Conservation (phyloP, 2,113 vertebrate genomes). For the Carlito syrichta region DNA sequence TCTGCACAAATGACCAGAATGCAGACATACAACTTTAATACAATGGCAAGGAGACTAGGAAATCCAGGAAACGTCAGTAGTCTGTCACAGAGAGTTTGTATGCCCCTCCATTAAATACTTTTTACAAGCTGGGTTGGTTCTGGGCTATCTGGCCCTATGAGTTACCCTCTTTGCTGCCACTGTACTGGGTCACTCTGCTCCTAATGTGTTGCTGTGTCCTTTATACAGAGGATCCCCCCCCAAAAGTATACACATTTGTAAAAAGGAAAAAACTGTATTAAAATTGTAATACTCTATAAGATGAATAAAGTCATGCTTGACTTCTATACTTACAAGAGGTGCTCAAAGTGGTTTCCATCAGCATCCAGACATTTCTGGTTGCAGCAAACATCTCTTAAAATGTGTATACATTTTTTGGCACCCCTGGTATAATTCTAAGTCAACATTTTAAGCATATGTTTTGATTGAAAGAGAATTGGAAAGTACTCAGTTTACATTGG, state of each 20-base stretch:
- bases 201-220: background rate
- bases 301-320: too few relatives aligned
- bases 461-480: background rate
- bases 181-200: background rate
- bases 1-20: background rate
- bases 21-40: background rate
- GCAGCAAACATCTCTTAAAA: too few relatives aligned
- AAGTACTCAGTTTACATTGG: background rate
- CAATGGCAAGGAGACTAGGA: background rate
- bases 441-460: background rate
- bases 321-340: too few relatives aligned
- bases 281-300: too few relatives aligned
- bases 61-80: background rate
- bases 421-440: background rate
- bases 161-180: background rate
- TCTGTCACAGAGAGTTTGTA: background rate
- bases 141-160: background rate
- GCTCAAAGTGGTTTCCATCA: too few relatives aligned
- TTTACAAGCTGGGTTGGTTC: background rate
- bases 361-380: too few relatives aligned
- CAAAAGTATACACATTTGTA: too few relatives aligned
- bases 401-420: too few relatives aligned
- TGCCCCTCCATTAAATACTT: background rate
- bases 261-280: too few relatives aligned
- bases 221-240: too few relatives aligned